phyloP scores from a whole-genome alignment of 2,113 vertebrate genomes.

The Percopsis transmontana region DNA sequence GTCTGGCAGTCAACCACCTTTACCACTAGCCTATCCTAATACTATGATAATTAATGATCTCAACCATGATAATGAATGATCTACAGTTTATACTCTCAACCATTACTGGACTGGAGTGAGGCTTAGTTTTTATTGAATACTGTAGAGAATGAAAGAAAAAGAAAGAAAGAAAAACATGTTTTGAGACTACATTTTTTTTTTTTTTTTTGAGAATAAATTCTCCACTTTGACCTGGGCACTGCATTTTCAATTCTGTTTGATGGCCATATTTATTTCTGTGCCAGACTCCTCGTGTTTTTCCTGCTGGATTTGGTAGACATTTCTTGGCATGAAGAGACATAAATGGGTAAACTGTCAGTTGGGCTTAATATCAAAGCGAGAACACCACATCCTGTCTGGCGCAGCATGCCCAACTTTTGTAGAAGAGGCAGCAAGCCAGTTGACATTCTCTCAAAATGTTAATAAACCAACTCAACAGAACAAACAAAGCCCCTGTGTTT shows the following conservation, averaged over 20 bases:
- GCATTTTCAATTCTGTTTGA: slow-evolving; percentile 37
- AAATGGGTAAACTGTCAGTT: slow-evolving; percentile 62
- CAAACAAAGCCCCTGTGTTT: slow-evolving; percentile 67
- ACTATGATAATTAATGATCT: background rate
- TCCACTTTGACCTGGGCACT: slow-evolving; percentile 36
- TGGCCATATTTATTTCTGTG: slow-evolving; percentile 41
- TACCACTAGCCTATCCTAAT: background rate
- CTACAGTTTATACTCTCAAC: background rate
- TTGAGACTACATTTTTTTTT: no score
- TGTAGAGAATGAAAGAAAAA: background rate
- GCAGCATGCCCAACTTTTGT: slow-evolving; percentile 36
- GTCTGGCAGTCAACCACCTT: background rate
- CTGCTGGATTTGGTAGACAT: slow-evolving; percentile 45
- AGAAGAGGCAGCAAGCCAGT: slow-evolving; percentile 56
- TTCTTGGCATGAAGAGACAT: slow-evolving; percentile 49
- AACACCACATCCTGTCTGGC: slow-evolving; percentile 68
- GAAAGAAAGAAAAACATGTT: background rate
- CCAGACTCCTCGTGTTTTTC: slow-evolving; percentile 52
- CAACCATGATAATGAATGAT: background rate
- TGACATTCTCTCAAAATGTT: slow-evolving; percentile 51
- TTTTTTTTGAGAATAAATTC: slow-evolving; percentile 1
- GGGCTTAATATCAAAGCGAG: slow-evolving; percentile 64
- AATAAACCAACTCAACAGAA: slow-evolving; percentile 62
- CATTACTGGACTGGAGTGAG: background rate
- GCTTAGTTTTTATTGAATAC: background rate